Evolutionary conservation across 2,113 vertebrate genomes (phyloP).

Genomic region (Nothoprocta perdicaria): DNA sequence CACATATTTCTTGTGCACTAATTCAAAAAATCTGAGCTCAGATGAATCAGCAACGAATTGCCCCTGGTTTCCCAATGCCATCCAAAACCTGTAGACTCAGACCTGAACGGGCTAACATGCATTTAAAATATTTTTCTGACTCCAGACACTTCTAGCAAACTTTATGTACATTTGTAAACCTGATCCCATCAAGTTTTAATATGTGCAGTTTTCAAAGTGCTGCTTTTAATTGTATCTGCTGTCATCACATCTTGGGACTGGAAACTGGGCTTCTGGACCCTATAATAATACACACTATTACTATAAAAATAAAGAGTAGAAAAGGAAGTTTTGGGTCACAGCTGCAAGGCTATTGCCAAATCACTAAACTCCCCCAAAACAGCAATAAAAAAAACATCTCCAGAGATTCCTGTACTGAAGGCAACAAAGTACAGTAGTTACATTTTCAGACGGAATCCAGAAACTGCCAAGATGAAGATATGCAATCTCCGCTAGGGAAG

Average conservation of each 20-base stretch:
- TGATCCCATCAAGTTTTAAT: slow-evolving; percentile 35
- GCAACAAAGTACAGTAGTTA: slow-evolving; percentile 64
- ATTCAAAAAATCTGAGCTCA: slow-evolving; percentile 29
- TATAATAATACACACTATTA: neutral
- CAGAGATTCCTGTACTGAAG: slow-evolving; percentile 49
- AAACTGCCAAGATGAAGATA: slow-evolving; percentile 70
- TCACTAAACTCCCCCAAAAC: slow-evolving; percentile 33
- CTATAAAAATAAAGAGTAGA: slow-evolving; percentile 43
- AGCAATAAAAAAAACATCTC: slow-evolving; percentile 61
- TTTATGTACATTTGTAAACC: slow-evolving; percentile 7
- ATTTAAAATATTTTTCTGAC: neutral
- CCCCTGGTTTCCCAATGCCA: neutral
- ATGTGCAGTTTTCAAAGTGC: slow-evolving; percentile 21
- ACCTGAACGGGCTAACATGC: neutral
- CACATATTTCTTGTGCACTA: neutral
- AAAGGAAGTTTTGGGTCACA: slow-evolving; percentile 52
- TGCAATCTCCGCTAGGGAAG: slow-evolving; percentile 63
- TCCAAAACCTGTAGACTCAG: neutral
- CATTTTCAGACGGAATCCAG: slow-evolving; percentile 66
- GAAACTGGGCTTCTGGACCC: slow-evolving; percentile 45
- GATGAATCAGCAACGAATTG: neutral
- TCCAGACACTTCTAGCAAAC: neutral
- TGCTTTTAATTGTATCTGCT: slow-evolving; percentile 54
- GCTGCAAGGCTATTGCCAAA: slow-evolving; percentile 50
- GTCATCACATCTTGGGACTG: slow-evolving; percentile 23